Evolutionary conservation across 2,888 invertebrate species (phyloP).

Genomic region (Idaea biselata): DNA sequence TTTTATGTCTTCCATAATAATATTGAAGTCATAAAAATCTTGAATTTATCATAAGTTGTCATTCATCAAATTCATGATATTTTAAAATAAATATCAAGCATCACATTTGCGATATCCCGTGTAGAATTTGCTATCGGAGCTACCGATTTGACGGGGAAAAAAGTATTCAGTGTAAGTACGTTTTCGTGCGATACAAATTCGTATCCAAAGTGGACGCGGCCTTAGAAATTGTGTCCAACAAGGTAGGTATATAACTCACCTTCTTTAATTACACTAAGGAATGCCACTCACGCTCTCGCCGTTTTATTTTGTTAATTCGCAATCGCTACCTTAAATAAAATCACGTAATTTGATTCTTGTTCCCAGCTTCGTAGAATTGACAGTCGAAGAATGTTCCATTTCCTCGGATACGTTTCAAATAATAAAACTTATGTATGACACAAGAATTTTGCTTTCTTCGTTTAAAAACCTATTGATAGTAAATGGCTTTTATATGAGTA

Average conservation of each 20-base stretch:
- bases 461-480: neutral
- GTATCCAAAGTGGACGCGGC: constrained; percentile 15
- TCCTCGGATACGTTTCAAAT: neutral
- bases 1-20: no score
- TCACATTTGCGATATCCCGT: no score
- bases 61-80: no score
- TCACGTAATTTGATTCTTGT: constrained; percentile 17
- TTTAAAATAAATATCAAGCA: no score
- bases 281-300: constrained; percentile 15
- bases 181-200: neutral
- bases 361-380: neutral
- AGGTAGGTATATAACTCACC: constrained; percentile 12
- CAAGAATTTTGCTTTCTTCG: neutral
- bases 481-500: neutral
- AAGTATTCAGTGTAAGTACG: neutral
- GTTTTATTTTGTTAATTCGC: constrained; percentile 9
- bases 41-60: no score
- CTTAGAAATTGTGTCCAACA: constrained; percentile 28
- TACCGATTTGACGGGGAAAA: no score
- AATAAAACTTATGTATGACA: neutral
- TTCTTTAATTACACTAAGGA: constrained; percentile 28
- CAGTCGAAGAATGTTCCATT: neutral
- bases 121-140: no score
- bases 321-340: constrained; percentile 11
- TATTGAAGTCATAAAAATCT: no score